Base-by-base conservation (phyloP, 2,113 vertebrate genomes). In the Hystrix brachyura region DNA sequence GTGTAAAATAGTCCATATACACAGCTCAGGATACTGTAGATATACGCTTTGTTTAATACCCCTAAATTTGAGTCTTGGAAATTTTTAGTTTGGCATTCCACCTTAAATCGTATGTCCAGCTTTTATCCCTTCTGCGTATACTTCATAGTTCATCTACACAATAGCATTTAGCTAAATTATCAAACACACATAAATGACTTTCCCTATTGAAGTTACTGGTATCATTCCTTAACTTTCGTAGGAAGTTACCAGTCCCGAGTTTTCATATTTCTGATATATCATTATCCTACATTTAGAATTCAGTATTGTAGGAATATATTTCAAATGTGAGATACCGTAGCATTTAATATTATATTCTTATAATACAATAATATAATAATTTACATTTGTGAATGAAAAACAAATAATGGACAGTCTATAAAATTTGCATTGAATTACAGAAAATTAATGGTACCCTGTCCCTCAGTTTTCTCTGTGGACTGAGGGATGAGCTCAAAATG, bases 141-240 rank as follows among this genome's bases (percentile, higher is more conserved):
- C 29, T 62, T 84, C 76, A n/a, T 65, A 53, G 2, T 65, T 91
- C 71, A n/a, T 55, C 23, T 83, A 82, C 27, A 74, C 62, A 81
- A 64, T 57, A 65, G 3, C 32, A 92, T 17, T 95, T 90, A 82
- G 19, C 18, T 89, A 83, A 79, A 79, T 64, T 91, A 69, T 38
- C 64, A 72, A 57, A 92, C 60, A 88, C 11, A 71, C 13, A 34
- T 64, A 80, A 64, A 1, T 29, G n/a, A 51, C 64, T 62, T 95
- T 93, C n/a, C 6, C 7, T 81, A 34, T n/a, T 74, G 15, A 85
- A 71, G 71, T 95, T 83, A 65, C 34, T 89, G 53, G 46, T 62
- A 64, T n/a, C 25, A 29, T 80, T 84, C 23, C 34, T 92, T 96
- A 53, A 64, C 7, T 55, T 96, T 51, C 59, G 21, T 60, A 60